Base-by-base conservation (phyloP, 1,140 invertebrate species). In the Gonatopus flavifemur region DNA sequence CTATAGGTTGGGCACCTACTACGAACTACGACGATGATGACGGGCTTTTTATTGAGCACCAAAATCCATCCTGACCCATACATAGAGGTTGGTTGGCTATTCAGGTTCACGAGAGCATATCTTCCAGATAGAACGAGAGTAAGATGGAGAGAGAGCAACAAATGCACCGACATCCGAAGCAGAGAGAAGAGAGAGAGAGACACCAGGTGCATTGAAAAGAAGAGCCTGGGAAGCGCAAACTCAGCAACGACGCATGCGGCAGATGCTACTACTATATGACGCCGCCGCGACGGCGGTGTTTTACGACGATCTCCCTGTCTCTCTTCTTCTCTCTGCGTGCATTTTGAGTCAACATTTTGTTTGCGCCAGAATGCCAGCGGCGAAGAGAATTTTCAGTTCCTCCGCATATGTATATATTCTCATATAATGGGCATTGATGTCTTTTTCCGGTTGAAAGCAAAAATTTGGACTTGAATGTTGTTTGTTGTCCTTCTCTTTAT, bases 191-290 rank as follows among this genome's bases (percentile, higher is more conserved):
- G n/a, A n/a, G n/a, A n/a, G n/a, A n/a, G n/a, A n/a, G n/a, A n/a
- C n/a, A 57, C 59, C 59, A 62, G 59, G 59, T 62, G 59, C 58
- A 64, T 64, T 54, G 42, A n/a, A n/a, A n/a, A 36, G 48, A 47
- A 52, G 64, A 69, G 60, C 58, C 45, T 64, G 64, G 62, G 66
- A 69, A 64, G 57, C 65, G 62, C 64, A 69, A 62, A 61, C 63
- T 64, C 53, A 24, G 42, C 41, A 33, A 40, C 47, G 55, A 60
- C 32, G 43, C 48, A 12, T 12, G 25, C 39, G 59, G 55, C 59
- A 62, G 59, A 62, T 62, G 59, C 58, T 61, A 61, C 32, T 33
- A 33, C 54, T 43, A 37, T 15, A 40, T 40, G 38, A 9, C 30
- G 24, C 33, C 33, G 44, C 19, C 21, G 44, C 10, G 25, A 43